Conservation (phyloP, 2,888 invertebrate genomes). For the Glyphotaelius pellucidus region DNA sequence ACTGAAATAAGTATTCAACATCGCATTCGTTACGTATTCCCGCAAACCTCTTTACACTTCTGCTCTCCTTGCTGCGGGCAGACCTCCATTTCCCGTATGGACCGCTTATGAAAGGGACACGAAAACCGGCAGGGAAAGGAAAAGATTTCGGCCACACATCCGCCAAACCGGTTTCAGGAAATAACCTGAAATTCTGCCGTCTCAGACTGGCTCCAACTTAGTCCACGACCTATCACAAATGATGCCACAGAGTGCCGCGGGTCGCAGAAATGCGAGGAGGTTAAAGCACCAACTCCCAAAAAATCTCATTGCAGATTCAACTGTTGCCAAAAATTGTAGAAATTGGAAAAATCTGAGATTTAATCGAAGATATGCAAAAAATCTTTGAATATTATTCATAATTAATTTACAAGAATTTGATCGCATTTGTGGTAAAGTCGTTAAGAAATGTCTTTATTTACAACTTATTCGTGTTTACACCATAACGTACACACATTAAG, state of each 20-base stretch:
- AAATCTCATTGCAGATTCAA: too few species aligned
- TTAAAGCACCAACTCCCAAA: neutral
- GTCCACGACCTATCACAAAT: conserved; percentile 1
- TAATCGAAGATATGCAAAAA: too few species aligned
- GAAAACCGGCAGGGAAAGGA: neutral
- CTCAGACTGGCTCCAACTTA: neutral
- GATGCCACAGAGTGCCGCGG: neutral
- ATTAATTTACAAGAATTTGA: too few species aligned
- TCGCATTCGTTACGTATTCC: neutral
- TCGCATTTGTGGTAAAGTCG: too few species aligned
- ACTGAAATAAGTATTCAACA: neutral
- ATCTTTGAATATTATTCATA: too few species aligned
- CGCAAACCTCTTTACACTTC: conserved; percentile 25
- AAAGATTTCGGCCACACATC: neutral
- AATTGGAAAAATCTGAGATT: too few species aligned
- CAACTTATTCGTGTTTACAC: too few species aligned
- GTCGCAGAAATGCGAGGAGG: neutral
- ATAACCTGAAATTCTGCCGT: neutral
- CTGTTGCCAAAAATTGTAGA: too few species aligned
- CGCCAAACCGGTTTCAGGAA: neutral
- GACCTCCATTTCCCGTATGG: conserved; percentile 24
- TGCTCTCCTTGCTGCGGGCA: conserved; percentile 9
- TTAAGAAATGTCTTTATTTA: too few species aligned
- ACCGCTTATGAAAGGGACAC: neutral
- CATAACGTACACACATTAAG: too few species aligned